Evolutionary conservation across 2,888 invertebrate species (phyloP).

Genomic region (Trissoscelio sp.): DNA sequence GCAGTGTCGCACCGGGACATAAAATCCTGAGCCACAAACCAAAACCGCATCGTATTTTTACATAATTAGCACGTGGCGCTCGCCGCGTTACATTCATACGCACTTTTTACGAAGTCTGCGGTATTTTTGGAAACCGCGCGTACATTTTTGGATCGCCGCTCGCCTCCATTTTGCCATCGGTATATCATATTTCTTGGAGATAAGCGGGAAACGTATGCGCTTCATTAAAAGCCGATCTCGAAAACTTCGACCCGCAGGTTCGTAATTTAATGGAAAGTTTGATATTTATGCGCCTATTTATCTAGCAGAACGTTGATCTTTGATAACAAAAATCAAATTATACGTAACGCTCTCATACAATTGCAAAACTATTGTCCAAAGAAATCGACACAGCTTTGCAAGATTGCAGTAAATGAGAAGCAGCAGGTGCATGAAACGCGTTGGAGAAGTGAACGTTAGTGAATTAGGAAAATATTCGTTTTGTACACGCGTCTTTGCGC

Average conservation of each 20-base stretch:
- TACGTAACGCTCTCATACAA: conserved; percentile 5
- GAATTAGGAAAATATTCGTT: conserved; percentile 70
- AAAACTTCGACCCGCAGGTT: background rate
- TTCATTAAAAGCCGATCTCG: conserved; percentile 17
- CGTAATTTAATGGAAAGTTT: background rate
- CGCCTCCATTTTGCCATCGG: conserved; percentile 68
- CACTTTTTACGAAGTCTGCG: conserved; percentile 80
- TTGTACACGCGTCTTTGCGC: conserved; percentile 9
- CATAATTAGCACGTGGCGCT: conserved; percentile 83
- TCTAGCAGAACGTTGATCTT: conserved; percentile 3
- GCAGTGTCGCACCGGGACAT: conserved; percentile 57
- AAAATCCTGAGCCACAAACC: conserved; percentile 74
- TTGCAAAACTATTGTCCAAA: conserved; percentile 16
- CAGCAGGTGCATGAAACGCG: conserved; percentile 76
- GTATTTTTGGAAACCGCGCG: conserved; percentile 82
- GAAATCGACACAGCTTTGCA: conserved; percentile 42
- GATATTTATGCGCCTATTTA: background rate
- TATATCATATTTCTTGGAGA: conserved; percentile 83
- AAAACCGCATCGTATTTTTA: conserved; percentile 82
- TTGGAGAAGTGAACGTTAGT: conserved; percentile 54
- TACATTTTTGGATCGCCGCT: conserved; percentile 73
- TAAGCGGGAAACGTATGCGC: conserved; percentile 71
- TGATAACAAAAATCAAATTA: conserved; percentile 35
- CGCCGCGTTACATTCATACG: conserved; percentile 77
- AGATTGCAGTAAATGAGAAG: conserved; percentile 72